phyloP scores from a whole-genome alignment of 2,888 invertebrate species.

The Athetis lepigone region DNA sequence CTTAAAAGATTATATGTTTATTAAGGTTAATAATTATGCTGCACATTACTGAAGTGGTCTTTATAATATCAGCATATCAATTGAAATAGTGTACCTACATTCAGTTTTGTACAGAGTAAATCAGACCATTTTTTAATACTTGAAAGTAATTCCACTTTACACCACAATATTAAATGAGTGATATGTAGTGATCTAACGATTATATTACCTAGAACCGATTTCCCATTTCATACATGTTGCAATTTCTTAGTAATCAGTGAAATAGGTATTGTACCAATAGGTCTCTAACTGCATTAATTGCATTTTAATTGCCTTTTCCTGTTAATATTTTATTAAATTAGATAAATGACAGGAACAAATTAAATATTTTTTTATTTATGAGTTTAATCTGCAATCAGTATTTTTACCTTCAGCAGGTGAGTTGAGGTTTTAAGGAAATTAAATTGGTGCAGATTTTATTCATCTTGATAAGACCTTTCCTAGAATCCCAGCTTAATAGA shows the following conservation, averaged over 20 bases:
- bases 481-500: background rate
- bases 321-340: slow-evolving; percentile 4
- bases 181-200: slow-evolving; percentile 1
- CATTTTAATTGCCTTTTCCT: slow-evolving; percentile 13
- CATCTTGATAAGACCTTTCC: background rate
- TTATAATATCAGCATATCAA: background rate
- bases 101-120: background rate
- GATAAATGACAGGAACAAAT: background rate
- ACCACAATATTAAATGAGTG: slow-evolving; percentile 5
- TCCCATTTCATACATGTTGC: slow-evolving; percentile 25
- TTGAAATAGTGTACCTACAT: slow-evolving; percentile 2
- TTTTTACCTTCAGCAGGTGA: no score
- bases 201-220: no score
- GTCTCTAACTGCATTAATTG: slow-evolving; percentile 6
- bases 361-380: no score
- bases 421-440: no score
- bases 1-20: no score
- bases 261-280: slow-evolving; percentile 7
- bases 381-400: no score
- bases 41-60: background rate
- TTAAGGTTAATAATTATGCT: background rate
- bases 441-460: background rate
- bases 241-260: slow-evolving; percentile 26
- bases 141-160: background rate
- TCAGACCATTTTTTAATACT: background rate